Conservation (phyloP, 2,888 invertebrate genomes). For the Leucophenga maculata region DNA sequence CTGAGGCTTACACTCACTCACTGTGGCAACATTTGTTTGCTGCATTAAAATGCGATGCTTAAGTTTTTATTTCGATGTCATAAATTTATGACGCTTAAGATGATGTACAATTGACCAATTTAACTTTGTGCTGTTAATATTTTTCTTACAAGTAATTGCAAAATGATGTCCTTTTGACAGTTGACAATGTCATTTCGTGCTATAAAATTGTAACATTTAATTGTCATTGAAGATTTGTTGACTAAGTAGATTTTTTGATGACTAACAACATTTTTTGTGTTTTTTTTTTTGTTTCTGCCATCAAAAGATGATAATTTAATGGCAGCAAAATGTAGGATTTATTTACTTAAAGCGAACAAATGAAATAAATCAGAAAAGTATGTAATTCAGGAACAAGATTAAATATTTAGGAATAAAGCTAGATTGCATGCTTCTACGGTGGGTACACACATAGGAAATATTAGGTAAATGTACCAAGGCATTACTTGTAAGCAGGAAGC, state of each 20-base stretch:
- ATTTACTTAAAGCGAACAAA: neutral
- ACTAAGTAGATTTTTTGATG: conserved; percentile 24
- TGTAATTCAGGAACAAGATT: too few relatives aligned
- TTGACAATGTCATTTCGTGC: conserved; percentile 18
- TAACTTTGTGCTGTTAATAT: conserved; percentile 51
- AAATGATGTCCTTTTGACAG: conserved; percentile 27
- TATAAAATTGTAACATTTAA: conserved; percentile 43
- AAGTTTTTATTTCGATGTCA: conserved; percentile 23
- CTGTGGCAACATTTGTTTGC: conserved; percentile 48
- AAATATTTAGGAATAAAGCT: too few relatives aligned
- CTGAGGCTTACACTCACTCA: neutral
- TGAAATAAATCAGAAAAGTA: too few relatives aligned
- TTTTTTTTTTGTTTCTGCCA: too few relatives aligned
- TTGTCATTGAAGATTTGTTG: conserved; percentile 44
- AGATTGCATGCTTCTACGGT: too few relatives aligned
- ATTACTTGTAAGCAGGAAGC: too few relatives aligned
- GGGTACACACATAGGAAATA: too few relatives aligned
- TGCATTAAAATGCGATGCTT: conserved; percentile 44
- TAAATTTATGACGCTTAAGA: conserved; percentile 36
- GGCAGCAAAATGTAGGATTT: neutral
- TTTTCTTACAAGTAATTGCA: conserved; percentile 49
- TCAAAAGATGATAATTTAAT: neutral
- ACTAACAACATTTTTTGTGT: conserved; percentile 23
- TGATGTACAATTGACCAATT: conserved; percentile 59
- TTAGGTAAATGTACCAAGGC: too few relatives aligned